These are phyloP conservation scores for Sebastes steindachneri DNA, from an alignment of 2,797 vertebrate genomes.

Conservation along the genomic window DNA sequence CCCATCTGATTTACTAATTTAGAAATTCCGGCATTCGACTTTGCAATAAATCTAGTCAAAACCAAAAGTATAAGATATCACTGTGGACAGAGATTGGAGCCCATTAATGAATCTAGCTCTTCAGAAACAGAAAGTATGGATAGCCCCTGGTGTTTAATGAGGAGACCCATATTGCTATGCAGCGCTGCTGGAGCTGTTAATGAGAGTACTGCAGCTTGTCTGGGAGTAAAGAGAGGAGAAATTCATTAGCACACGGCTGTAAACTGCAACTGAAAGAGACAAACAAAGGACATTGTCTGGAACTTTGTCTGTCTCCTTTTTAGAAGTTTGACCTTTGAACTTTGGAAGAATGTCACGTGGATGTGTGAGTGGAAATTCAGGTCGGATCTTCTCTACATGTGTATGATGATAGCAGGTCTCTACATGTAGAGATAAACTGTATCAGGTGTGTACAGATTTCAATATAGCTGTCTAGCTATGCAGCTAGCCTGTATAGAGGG, in stretches of 20 bases:
- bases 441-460: constrained; percentile 1
- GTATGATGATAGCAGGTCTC: constrained; percentile 25
- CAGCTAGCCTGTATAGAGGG: background rate
- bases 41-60: background rate
- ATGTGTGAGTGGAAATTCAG: background rate
- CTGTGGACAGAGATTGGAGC: background rate
- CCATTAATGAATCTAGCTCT: background rate
- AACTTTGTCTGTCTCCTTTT: background rate
- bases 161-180: background rate
- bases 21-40: background rate
- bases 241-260: constrained; percentile 23
- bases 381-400: constrained; percentile 8
- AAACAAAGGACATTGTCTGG: background rate
- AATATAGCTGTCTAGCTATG: background rate
- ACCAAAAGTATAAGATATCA: background rate
- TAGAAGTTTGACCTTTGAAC: background rate
- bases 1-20: background rate
- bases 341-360: constrained; percentile 19
- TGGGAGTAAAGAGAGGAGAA: background rate
- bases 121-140: background rate
- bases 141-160: constrained; percentile 9
- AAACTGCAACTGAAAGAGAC: background rate
- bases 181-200: constrained; percentile 1
- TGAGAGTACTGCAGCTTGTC: constrained; percentile 24
- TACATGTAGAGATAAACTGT: constrained; percentile 4